A percentile compares a stretch with the other conserved stretches of the same genome.
These are phyloP conservation scores for Sepioteuthis lessoniana DNA, from an alignment of 2,888 invertebrate genomes.

Conservation along the genomic window DNA sequence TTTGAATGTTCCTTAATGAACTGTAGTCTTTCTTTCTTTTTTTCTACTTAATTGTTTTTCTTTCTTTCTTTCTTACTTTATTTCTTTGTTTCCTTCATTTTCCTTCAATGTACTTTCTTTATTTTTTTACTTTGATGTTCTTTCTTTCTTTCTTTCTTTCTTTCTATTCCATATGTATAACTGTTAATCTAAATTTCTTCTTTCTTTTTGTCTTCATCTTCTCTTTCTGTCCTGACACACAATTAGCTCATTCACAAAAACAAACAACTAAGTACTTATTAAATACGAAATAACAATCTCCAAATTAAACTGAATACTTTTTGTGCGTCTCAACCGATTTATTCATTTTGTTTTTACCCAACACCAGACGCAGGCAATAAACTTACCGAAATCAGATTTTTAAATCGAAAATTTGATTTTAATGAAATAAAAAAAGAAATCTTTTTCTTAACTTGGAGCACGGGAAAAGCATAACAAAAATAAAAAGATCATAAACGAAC, in stretches of 20 bases:
- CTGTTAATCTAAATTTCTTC: not conserved
- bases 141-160: not conserved
- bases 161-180: not conserved
- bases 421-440: not conserved
- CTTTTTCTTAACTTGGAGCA: not conserved
- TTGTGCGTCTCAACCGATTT: slow-evolving; percentile 20
- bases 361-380: not conserved
- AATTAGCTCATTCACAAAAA: not conserved
- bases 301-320: not conserved
- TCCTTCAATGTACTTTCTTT: not conserved
- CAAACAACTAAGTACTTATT: not conserved
- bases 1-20: not conserved
- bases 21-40: not conserved
- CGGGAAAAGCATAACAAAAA: not conserved
- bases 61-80: not conserved
- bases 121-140: not conserved
- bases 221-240: not conserved
- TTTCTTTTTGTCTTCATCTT: not conserved
- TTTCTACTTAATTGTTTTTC: not conserved
- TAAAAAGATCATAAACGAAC: not conserved
- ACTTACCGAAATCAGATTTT: not conserved
- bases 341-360: not conserved
- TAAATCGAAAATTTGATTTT: not conserved
- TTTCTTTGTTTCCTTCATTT: not conserved
- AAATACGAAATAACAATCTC: not conserved